Base-by-base conservation (phyloP, 2,888 invertebrate genomes). In the Griposia aprilina region DNA sequence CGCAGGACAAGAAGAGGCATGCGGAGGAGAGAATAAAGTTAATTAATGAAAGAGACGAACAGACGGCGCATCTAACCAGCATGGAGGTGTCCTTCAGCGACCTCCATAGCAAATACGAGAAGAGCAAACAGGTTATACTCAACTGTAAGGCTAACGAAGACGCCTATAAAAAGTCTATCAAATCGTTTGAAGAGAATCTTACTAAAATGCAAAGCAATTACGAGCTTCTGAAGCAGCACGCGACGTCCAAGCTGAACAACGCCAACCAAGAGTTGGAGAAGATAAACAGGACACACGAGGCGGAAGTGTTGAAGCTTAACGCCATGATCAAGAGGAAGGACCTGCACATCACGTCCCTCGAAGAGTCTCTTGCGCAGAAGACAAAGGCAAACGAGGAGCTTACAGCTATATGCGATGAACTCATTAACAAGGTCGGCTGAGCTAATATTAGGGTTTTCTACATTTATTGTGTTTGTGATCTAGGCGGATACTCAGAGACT, bases 341-440 rank as follows among this genome's bases (percentile, higher is more conserved):
- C 92, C 97, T 99, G 87, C 98, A 98, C 88, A 97, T 98, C 74
- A 98, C 98, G 82, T 98, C 99, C 7, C 95, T 99, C 74, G 98
- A 98, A 91, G 98, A 98, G 91, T 97, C 98, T 70, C 97, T 99
- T 62, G 98, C 98, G 84, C 99, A 99, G 93, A 99, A 99, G 96
- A 97, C 97, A 2, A 98, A 98, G 94, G 99, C 99, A 92, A 99
- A 99, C 93, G 97, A 98, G 88, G 99, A 99, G 94, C 96, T 99
- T 89, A 98, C 99, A 71, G 98, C 98, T 90, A 98, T 99, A 91
- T 98, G 99, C 97, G 99, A 99, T 97, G 99, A 99, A 96, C 98
- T 99, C 80, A 99, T 99, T 91, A 97, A 97, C 89, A 97, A 96
- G 94, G 97, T 97, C 79, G 95, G 95, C 74, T 96, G 93, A 96